phyloP scores from a whole-genome alignment of 2,113 vertebrate species.

The cattle (Bos taurus) region DNA sequence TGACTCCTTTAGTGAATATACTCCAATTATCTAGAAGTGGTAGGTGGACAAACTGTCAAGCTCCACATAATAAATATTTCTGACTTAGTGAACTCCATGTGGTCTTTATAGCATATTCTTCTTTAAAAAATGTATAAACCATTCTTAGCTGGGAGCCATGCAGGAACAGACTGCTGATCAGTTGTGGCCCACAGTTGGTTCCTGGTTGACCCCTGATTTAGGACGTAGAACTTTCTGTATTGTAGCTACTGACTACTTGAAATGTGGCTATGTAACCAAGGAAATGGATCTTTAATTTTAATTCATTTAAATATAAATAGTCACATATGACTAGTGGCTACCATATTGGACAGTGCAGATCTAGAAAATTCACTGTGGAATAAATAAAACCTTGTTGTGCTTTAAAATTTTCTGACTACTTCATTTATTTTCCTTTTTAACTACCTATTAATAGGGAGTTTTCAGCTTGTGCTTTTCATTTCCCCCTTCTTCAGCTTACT shows the following conservation, averaged over 20 bases:
- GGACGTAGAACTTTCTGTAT: neutral
- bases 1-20: neutral
- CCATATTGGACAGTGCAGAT: neutral
- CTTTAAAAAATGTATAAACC: neutral
- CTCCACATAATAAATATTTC: neutral
- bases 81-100: neutral
- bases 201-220: neutral
- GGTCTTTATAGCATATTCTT: neutral
- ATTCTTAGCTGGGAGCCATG: neutral
- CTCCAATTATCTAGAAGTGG: neutral
- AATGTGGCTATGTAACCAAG: neutral
- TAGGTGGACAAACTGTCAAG: neutral
- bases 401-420: neutral
- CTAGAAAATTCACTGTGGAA: neutral
- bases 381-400: neutral
- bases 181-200: neutral
- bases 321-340: neutral
- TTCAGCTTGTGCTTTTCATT: neutral
- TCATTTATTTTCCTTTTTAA: neutral
- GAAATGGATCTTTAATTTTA: neutral
- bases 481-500: slow-evolving; percentile 4
- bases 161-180: neutral
- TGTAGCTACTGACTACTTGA: neutral
- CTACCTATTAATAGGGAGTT: neutral
- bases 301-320: neutral